Percentiles rank a stretch among this genome's conserved stretches.
Evolutionary conservation across 2,888 invertebrate genomes (phyloP).

Genomic region (Osmoderma eremita): DNA sequence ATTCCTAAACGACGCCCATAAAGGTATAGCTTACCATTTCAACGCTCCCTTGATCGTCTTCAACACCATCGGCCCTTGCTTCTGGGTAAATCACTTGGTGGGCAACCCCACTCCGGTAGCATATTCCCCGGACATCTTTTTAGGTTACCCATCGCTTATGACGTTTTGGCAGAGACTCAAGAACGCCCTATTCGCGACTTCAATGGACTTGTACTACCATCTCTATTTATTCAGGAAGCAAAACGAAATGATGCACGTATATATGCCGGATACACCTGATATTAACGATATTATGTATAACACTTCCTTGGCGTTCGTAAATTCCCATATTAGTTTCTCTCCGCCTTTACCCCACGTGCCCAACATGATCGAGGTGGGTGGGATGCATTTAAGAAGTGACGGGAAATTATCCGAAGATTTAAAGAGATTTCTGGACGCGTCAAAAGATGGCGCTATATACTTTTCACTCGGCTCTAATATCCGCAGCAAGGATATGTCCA

Average conservation of each 20-base stretch:
- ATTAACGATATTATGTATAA: conserved; percentile 52
- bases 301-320: conserved; percentile 54
- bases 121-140: conserved; percentile 64
- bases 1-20: conserved; percentile 65
- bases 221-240: conserved; percentile 43
- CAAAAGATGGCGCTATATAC: conserved; percentile 57
- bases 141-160: conserved; percentile 62
- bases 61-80: conserved; percentile 63
- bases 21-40: conserved; percentile 59
- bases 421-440: conserved; percentile 54
- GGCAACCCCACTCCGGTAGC: conserved; percentile 65
- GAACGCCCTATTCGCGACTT: conserved; percentile 62
- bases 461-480: conserved; percentile 60
- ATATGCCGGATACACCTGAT: conserved; percentile 46
- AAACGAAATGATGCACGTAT: conserved; percentile 44
- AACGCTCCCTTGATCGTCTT: conserved; percentile 59
- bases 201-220: conserved; percentile 44
- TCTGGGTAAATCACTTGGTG: conserved; percentile 64
- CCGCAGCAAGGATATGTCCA: conserved; percentile 52
- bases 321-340: conserved; percentile 66
- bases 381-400: conserved; percentile 61
- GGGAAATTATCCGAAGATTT: conserved; percentile 49
- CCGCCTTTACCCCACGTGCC: conserved; percentile 66
- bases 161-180: conserved; percentile 67
- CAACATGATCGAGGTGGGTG: conserved; percentile 69